These are phyloP conservation scores for Magallana gigas DNA, from an alignment of 1,140 invertebrate species.

Conservation along the genomic window DNA sequence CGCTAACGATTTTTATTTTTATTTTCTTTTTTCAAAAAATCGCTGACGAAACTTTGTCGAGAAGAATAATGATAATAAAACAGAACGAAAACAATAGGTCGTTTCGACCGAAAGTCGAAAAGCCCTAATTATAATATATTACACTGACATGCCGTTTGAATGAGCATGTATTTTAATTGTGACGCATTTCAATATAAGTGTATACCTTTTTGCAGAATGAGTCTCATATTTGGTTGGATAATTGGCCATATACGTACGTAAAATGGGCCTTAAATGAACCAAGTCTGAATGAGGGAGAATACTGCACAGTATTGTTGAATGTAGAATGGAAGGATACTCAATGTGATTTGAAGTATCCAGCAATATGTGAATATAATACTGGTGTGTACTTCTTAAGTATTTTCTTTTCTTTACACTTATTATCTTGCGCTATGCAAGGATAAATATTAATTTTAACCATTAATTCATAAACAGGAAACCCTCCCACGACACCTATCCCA, in stretches of 20 bases:
- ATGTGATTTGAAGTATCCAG: slow-evolving; percentile 6
- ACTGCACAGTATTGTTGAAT: neutral
- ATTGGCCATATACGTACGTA: neutral
- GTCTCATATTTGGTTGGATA: neutral
- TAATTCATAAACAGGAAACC: neutral
- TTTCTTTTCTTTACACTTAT: neutral
- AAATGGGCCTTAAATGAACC: neutral
- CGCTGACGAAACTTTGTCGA: no score
- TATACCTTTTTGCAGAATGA: neutral
- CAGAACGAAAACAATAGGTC: no score
- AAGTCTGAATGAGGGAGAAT: neutral
- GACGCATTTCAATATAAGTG: no score
- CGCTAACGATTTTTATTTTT: no score
- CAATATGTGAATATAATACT: neutral
- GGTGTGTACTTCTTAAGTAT: neutral
- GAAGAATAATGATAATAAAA: no score
- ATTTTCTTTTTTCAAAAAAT: no score
- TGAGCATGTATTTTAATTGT: no score
- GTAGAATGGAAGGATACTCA: neutral
- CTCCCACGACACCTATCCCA: neutral
- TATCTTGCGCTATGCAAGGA: no score
- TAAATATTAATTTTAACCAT: no score
- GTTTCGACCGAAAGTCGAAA: no score
- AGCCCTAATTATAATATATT: no score
- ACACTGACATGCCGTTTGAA: no score